Evolutionary conservation across 2,888 invertebrate species (phyloP), one percentile per base, ranked within the genome.

Genomic region (Melinaea marsaeus): DNA sequence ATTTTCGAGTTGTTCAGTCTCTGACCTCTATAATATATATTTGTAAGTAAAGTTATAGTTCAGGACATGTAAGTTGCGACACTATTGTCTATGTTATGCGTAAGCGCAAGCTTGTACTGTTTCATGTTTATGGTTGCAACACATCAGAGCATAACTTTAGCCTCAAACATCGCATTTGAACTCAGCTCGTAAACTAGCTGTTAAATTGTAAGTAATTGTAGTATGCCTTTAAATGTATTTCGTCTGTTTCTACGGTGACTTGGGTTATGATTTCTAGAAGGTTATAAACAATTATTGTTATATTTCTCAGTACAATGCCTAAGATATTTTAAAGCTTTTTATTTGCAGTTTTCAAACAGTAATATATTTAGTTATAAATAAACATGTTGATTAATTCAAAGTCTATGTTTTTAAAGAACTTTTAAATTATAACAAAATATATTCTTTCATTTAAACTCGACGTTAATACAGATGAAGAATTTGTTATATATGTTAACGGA

Each of bases 61-160:
- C 9, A 42, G 9, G 6, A 42, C 7, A 51, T 51, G 32, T 32
- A 9, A 42, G 42, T 32, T 51, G 32, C 51, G 51, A 51, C 51
- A 51, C 9, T 32, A 51, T 51, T 51, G 51, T 51, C 51, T 48
- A 48, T 2, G 32, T 9, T 11, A 32, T 32, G 22, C 11, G 32
- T 51, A 51, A 32, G 22, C 51, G 51, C 51, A 51, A 32, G 51
- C 11, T 9, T 51, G 51, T 4, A 51, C 9, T 32, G 51, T 32
- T 6, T 11, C 11, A 7, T 51, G 51, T 51, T 51, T 51, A 51
- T 51, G 51, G 46, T 58, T 62, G 57, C 55, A 58, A 22, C 46
- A 35, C 22, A 62, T 46, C 45, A 62, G 22, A 34, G 58, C 55
- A 60, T 55, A 60, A 60, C 60, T 60, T 60, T 46, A 60, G 55